Base-by-base conservation (phyloP, 2,113 vertebrate genomes). In the Megaleporinus macrocephalus region DNA sequence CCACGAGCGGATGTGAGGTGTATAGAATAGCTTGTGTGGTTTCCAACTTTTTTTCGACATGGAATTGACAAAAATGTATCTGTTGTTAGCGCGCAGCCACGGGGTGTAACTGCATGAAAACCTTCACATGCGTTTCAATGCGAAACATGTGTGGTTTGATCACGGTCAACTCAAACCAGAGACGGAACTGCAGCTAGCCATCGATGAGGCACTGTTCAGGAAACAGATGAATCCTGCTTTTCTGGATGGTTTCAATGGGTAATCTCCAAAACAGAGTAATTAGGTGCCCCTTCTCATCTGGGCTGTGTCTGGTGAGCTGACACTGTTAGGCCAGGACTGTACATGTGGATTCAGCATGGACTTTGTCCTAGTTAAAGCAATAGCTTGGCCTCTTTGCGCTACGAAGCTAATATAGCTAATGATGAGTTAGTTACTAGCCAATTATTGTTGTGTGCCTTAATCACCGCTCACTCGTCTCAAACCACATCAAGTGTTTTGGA, bases 151-250 rank as follows among this genome's bases (percentile, higher is more conserved):
- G 69, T 51, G 47, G 49, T 33, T 51, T 26, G 22, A 11, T 4
- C 33, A 6, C 61, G 49, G 49, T 57, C 57, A 65, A 73, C 44
- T 73, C 44, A 73, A 80, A 73, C 57, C 69, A 74, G 70, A 53
- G 16, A 16, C 9, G 1, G 14, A 27, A 15, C 2, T 13, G 41
- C 41, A 5, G 62, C 63, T 73, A 51, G 27, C 29, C 27, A 66
- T 24, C 10, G 27, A 74, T 26, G 29, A 66, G 26, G 41, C 63
- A 13, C 62, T 57, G 30, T 29, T 36, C 10, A 9, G 11, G 27
- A 72, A 20, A 22, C 18, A 68, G 29, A 57, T 33, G 15, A 30
- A 65, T 5, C 4, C 22, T 66, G 14, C n/a, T 3, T 7, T 53
- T 15, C 29, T 36, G 36, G 13, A 9, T 3, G 5, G 44, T 41